phyloP scores from a whole-genome alignment of 2,797 vertebrate species.

The Hippopotamyrus pictus region DNA sequence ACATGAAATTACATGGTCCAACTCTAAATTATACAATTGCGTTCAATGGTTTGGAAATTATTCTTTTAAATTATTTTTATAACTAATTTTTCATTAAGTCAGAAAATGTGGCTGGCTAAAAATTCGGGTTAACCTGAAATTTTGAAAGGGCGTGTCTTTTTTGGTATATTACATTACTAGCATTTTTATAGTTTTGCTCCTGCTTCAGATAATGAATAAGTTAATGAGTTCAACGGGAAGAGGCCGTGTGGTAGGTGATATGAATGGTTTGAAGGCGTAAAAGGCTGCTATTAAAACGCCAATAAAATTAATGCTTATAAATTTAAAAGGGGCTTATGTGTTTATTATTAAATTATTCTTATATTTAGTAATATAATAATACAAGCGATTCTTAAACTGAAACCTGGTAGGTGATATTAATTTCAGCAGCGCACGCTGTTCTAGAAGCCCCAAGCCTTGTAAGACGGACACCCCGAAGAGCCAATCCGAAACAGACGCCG shows the following conservation, averaged over 20 bases:
- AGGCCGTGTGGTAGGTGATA: neutral
- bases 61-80: neutral
- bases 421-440: constrained; percentile 1
- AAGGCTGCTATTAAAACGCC: neutral
- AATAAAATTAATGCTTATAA: neutral
- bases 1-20: neutral
- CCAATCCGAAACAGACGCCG: constrained; percentile 41
- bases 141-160: neutral
- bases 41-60: neutral
- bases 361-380: neutral
- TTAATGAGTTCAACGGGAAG: neutral
- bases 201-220: neutral
- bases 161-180: neutral
- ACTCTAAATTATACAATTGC: neutral
- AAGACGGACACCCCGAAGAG: constrained; percentile 46
- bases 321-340: neutral
- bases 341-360: neutral
- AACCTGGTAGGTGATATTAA: neutral
- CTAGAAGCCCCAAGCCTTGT: constrained; percentile 34
- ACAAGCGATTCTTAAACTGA: neutral
- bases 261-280: neutral
- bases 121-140: neutral
- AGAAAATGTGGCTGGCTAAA: neutral
- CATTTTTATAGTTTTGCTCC: neutral
- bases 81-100: neutral